Conservation (phyloP, 2,888 invertebrate genomes). For the Caenorhabditis imperialis region DNA sequence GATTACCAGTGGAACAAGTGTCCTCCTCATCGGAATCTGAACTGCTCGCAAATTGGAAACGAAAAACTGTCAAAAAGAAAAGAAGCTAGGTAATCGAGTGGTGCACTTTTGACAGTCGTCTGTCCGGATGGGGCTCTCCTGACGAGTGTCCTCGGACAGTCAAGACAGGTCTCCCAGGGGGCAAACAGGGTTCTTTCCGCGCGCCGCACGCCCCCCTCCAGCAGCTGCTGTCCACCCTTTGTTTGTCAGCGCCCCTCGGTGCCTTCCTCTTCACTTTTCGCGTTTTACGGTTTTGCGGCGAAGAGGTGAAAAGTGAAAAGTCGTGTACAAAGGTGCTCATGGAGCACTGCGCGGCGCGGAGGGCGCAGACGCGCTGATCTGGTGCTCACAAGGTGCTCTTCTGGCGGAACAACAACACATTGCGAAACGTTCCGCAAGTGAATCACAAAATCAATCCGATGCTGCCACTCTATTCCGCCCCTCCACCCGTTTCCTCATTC, state of each 20-base stretch:
- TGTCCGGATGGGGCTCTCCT: conserved; percentile 24
- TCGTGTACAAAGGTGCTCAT: conserved; percentile 34
- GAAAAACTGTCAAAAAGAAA: conserved; percentile 22
- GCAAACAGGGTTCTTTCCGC: conserved; percentile 16
- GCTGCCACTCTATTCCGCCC: neutral
- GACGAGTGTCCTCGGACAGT: conserved; percentile 9
- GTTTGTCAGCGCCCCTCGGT: conserved; percentile 27
- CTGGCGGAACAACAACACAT: conserved; percentile 19
- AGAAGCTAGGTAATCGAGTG: conserved; percentile 30
- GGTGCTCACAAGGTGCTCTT: conserved; percentile 33
- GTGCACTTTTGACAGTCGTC: conserved; percentile 40
- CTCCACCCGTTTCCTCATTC: conserved; percentile 7
- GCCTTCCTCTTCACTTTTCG: conserved; percentile 45
- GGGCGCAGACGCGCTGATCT: conserved; percentile 22
- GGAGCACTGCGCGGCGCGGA: conserved; percentile 1
- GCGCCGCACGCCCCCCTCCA: neutral
- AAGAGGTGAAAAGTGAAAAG: too few relatives aligned
- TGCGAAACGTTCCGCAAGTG: conserved; percentile 27
- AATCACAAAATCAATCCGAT: conserved; percentile 50
- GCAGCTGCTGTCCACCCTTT: conserved; percentile 10
- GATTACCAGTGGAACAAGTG: conserved; percentile 8
- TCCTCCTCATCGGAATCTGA: conserved; percentile 37
- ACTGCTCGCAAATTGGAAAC: neutral
- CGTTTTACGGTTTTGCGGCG: conserved; percentile 52
- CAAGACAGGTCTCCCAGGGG: conserved; percentile 27